Evolutionary conservation across 1,140 invertebrate genomes (phyloP), one percentile per base, ranked within the genome.

Genomic region (Bathynomus jamesi): DNA sequence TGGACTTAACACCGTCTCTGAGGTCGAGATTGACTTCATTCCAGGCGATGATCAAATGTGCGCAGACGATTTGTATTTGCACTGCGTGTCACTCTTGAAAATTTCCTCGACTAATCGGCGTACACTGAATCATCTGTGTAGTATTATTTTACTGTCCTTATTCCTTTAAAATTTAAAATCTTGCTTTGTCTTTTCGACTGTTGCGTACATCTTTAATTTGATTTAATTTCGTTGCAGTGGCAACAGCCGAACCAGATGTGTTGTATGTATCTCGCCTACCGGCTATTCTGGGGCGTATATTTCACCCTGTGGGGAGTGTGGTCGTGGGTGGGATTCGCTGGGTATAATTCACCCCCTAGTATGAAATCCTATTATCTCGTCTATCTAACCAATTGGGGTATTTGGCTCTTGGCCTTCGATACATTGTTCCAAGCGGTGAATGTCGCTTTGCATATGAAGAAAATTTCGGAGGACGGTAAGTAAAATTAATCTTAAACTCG

Each of bases 391-490:
- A 76, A 76, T 69, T 76, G 75, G 75, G 64, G 75, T 27, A 71
- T 76, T 28, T 76, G 75, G 75, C 63, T 66, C 4, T 46, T 76
- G 60, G 75, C 75, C 13, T n/a, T 64, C 29, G 75, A 76, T 28
- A 76, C 75, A 10, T 32, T 68, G 17, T 46, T 76, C 28, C 75
- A 76, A n/a, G 71, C 75, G 7, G 31, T 72, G 13, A 76, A 76
- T 46, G 69, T 76, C 28, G 21, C 72, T 25, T 63, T 73, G 5
- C 75, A 76, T 64, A 67, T 73, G 29, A 72, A 73, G 31, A 72
- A 73, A 30, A 76, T 76, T 46, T 70, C 75, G n/a, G 75, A 76
- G 24, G 69, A 71, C 11, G 75, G 75, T 76, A 64, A 71, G 75
- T 46, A 3, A 2, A n/a, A n/a, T n/a, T n/a, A n/a, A n/a, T n/a